These are phyloP conservation scores for Caretta caretta DNA, from an alignment of 2,113 vertebrate genomes.

Conservation along the genomic window DNA sequence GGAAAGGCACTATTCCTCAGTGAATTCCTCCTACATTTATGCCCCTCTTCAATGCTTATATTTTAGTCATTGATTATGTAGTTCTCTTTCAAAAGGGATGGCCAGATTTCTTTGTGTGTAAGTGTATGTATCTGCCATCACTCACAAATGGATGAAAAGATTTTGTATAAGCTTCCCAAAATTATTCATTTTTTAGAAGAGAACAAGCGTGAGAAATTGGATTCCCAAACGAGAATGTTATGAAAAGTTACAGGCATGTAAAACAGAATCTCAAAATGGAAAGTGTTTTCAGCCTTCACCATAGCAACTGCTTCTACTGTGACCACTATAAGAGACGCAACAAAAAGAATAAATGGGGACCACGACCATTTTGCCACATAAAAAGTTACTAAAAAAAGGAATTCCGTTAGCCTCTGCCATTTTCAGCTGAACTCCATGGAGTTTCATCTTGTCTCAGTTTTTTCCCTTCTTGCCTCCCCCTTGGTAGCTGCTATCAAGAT, in stretches of 20 bases:
- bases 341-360: not conserved
- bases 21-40: not conserved
- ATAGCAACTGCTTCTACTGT: not conserved
- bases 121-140: not conserved
- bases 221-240: not conserved
- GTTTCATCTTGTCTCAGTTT: not conserved
- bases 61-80: not conserved
- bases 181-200: not conserved
- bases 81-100: not conserved
- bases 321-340: not conserved
- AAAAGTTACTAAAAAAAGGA: not conserved
- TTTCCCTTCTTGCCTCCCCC: not conserved
- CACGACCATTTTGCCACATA: not conserved
- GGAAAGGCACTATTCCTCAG: not conserved
- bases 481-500: constrained; percentile 7
- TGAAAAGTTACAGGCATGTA: not conserved
- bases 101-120: not conserved
- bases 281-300: not conserved
- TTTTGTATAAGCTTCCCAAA: not conserved
- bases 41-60: not conserved
- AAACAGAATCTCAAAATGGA: not conserved
- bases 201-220: not conserved
- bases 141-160: not conserved
- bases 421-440: not conserved
- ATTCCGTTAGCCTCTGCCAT: not conserved